A percentile compares a stretch with the other conserved stretches of the same genome.
phyloP scores from a whole-genome alignment of 2,113 vertebrate species.

The Pseudopodoces humilis region DNA sequence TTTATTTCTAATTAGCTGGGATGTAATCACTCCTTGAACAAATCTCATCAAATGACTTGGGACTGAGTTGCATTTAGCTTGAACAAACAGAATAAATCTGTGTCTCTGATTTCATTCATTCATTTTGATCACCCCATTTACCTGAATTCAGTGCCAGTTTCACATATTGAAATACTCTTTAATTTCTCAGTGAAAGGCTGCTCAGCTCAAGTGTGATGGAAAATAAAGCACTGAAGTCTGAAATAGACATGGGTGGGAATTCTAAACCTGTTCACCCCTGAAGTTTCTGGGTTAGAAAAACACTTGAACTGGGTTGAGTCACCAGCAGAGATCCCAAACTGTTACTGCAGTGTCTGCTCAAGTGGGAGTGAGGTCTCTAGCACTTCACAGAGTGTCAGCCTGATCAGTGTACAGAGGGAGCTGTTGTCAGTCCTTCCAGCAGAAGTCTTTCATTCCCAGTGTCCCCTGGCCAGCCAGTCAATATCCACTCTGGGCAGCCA shows the following conservation, averaged over 20 bases:
- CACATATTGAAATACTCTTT: neutral
- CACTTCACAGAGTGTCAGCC: rapidly evolving
- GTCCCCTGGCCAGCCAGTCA: neutral
- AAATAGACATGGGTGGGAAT: neutral
- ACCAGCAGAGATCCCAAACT: neutral
- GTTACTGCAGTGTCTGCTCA: neutral
- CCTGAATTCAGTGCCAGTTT: neutral
- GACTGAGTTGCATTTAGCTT: neutral
- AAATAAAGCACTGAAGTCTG: neutral
- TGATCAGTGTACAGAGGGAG: neutral
- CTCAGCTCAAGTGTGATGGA: neutral
- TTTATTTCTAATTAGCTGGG: neutral
- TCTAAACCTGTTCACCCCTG: neutral
- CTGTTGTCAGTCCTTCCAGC: neutral
- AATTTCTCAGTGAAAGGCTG: neutral
- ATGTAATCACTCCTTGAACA: neutral
- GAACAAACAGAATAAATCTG: neutral
- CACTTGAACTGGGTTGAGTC: neutral
- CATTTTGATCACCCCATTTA: neutral
- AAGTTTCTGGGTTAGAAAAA: neutral
- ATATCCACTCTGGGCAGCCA: neutral
- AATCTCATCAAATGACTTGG: neutral
- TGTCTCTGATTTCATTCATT: neutral
- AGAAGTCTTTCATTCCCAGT: neutral
- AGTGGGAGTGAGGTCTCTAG: neutral